phyloP scores from a whole-genome alignment of 2,113 vertebrate genomes.

The Dasypus novemcinctus region DNA sequence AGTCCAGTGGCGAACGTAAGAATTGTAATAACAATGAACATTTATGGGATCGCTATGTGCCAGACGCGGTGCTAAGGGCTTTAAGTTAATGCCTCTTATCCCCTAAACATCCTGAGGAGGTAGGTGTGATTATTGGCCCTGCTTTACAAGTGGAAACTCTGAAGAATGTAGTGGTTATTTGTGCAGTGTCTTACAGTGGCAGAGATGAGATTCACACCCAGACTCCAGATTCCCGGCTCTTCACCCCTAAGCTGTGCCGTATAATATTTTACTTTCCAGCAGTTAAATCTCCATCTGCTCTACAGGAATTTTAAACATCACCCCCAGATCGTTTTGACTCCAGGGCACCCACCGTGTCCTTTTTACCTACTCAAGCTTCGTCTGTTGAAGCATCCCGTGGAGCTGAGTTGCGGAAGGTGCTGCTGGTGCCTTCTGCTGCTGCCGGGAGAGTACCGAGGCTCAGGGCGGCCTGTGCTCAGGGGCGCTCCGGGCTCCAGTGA shows the following conservation, averaged over 20 bases:
- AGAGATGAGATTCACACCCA: neutral
- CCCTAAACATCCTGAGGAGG: neutral
- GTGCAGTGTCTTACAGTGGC: neutral
- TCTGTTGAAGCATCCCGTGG: neutral
- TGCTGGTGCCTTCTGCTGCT: neutral
- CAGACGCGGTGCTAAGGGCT: neutral
- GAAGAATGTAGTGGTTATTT: neutral
- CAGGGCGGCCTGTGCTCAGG: neutral
- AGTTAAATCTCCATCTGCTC: neutral
- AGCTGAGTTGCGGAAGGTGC: neutral
- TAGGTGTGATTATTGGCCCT: neutral
- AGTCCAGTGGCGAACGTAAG: neutral
- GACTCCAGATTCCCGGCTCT: neutral
- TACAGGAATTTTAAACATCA: neutral
- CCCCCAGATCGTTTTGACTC: neutral
- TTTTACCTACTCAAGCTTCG: neutral
- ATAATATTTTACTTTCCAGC: neutral
- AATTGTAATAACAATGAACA: neutral
- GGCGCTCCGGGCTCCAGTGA: neutral
- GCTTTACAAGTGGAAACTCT: neutral
- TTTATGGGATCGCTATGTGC: rapidly evolving
- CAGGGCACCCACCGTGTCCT: neutral
- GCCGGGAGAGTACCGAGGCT: neutral
- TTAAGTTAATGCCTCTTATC: neutral
- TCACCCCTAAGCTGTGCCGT: neutral